Percentiles rank a stretch among this genome's conserved stretches.
phyloP scores from a whole-genome alignment of 2,797 vertebrate genomes.

The Mus minutoides region DNA sequence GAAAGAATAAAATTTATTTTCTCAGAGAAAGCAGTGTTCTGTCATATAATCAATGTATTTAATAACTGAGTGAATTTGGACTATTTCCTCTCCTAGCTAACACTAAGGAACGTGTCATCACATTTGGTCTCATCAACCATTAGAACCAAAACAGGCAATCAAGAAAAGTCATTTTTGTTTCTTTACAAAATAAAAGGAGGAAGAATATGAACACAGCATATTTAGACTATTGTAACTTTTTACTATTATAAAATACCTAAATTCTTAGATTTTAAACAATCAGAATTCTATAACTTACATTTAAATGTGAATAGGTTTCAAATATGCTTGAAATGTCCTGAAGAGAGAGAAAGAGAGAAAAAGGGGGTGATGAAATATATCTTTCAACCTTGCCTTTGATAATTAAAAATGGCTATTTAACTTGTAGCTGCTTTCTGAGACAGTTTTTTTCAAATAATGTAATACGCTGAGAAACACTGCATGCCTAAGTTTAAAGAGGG shows the following conservation, averaged over 20 bases:
- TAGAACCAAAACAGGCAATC: neutral
- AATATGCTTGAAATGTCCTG: neutral
- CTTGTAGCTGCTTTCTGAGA: neutral
- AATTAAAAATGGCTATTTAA: neutral
- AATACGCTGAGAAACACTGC: conserved; percentile 20
- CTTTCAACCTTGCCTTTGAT: conserved; percentile 6
- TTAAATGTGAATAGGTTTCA: conserved; percentile 37
- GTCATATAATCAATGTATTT: conserved; percentile 77
- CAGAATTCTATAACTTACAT: conserved; percentile 5
- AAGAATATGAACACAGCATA: neutral
- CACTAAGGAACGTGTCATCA: conserved; percentile 44
- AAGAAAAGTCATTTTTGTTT: conserved; percentile 18
- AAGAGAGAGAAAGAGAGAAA: neutral
- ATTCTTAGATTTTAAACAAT: conserved; percentile 20
- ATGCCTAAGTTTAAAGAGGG: neutral
- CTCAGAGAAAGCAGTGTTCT: conserved; percentile 75
- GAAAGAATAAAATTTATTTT: conserved; percentile 73
- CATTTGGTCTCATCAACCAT: neutral
- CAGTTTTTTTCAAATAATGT: neutral
- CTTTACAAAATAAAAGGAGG: conserved; percentile 9
- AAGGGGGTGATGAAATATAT: neutral
- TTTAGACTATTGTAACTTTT: neutral
- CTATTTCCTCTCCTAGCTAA: conserved; percentile 66
- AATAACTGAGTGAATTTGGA: conserved; percentile 77
- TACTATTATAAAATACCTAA: neutral